Percentiles rank a stretch among this genome's conserved stretches.
Evolutionary conservation across 2,888 invertebrate genomes (phyloP).

Genomic region (Drosophila atroscutellata): DNA sequence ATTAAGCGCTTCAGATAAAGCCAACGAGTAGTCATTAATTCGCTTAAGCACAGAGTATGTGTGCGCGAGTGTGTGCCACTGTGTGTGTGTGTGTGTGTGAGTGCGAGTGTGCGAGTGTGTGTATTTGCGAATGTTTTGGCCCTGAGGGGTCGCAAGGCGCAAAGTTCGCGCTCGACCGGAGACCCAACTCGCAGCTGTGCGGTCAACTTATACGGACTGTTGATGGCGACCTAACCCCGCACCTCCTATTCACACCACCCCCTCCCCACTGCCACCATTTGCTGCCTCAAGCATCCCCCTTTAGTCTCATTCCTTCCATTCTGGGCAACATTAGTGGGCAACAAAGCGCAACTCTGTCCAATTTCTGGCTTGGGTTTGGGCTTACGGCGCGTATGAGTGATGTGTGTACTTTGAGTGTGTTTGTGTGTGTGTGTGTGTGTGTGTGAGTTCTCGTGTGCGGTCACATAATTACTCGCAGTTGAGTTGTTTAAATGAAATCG

Average conservation of each 20-base stretch:
- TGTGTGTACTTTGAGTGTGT: slow-evolving; percentile 27
- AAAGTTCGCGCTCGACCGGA: slow-evolving; percentile 37
- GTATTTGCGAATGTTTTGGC: slow-evolving; percentile 27
- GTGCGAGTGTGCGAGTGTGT: slow-evolving; percentile 16
- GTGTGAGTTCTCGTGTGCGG: slow-evolving; percentile 37
- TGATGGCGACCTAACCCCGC: slow-evolving; percentile 34
- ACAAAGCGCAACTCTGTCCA: slow-evolving; percentile 53
- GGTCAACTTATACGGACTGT: slow-evolving; percentile 56
- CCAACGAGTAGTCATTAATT: slow-evolving; percentile 63
- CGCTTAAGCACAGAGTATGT: slow-evolving; percentile 16
- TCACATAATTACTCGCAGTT: slow-evolving; percentile 74
- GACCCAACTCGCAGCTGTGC: slow-evolving; percentile 39
- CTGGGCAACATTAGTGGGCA: slow-evolving; percentile 18
- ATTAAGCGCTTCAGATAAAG: slow-evolving; percentile 68
- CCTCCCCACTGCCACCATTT: not conserved
- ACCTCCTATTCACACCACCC: not conserved
- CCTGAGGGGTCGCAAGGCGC: slow-evolving; percentile 52
- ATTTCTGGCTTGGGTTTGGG: slow-evolving; percentile 33
- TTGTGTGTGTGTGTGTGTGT: slow-evolving; percentile 12
- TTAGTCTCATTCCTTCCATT: not conserved
- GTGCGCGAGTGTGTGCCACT: slow-evolving; percentile 12
- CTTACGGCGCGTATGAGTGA: slow-evolving; percentile 54
- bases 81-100: slow-evolving; percentile 16
- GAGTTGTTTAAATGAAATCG: slow-evolving; percentile 76
- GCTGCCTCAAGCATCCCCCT: not conserved